These are phyloP conservation scores for Caenorhabditis wallacei DNA, from an alignment of 2,888 invertebrate genomes.

Conservation along the genomic window DNA sequence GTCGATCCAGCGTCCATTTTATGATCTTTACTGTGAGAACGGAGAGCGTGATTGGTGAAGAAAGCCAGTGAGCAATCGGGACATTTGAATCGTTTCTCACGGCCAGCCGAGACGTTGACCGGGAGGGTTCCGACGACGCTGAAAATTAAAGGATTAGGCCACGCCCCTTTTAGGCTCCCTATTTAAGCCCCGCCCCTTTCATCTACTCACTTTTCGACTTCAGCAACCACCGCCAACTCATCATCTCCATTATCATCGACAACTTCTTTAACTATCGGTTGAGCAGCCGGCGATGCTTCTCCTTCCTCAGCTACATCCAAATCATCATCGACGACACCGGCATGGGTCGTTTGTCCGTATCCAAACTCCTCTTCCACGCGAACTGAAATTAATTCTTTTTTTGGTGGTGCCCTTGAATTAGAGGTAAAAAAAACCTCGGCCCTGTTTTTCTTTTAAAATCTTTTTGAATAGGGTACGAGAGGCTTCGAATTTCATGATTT, in stretches of 20 bases:
- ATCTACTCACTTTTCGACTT: conserved; percentile 64
- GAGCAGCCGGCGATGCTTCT: not conserved
- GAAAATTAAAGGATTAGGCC: conserved; percentile 9
- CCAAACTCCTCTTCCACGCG: conserved; percentile 10
- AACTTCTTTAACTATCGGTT: conserved; percentile 30
- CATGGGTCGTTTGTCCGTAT: not conserved
- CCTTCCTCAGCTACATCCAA: conserved; percentile 43
- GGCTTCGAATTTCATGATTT: too few species aligned
- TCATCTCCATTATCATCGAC: conserved; percentile 63
- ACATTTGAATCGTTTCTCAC: conserved; percentile 60
- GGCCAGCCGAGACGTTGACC: conserved; percentile 25
- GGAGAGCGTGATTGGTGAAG: conserved; percentile 45
- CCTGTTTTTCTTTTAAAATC: too few species aligned
- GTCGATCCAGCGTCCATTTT: conserved; percentile 56
- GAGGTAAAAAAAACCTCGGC: too few species aligned
- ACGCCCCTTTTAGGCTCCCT: too few species aligned
- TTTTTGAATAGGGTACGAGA: not conserved
- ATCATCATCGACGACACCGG: conserved; percentile 50
- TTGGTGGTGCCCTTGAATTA: too few species aligned
- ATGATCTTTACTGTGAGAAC: conserved; percentile 36
- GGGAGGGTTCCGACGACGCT: conserved; percentile 45
- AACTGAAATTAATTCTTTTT: not conserved
- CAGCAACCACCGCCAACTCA: conserved; percentile 64
- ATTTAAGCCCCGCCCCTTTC: too few species aligned
- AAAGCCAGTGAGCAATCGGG: conserved; percentile 52